phyloP scores from a whole-genome alignment of 1,140 invertebrate species.

The Caenorhabditis brenneri region DNA sequence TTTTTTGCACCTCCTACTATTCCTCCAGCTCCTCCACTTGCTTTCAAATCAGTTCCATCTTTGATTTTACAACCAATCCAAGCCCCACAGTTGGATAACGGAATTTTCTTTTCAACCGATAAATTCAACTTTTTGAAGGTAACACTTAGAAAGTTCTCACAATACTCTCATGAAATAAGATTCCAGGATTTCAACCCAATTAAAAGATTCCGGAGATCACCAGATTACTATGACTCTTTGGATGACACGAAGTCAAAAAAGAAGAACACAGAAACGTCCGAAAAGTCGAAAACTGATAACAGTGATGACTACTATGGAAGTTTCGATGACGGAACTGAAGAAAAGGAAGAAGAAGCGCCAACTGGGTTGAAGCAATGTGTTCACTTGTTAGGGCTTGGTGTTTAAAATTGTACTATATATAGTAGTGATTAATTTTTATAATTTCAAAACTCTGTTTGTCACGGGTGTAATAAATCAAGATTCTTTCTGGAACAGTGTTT shows the following conservation, averaged over 20 bases:
- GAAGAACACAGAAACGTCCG: neutral
- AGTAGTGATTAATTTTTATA: neutral
- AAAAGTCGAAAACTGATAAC: neutral
- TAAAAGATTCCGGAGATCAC: neutral
- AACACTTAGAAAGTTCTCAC: no score
- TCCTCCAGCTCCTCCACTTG: conserved; percentile 43
- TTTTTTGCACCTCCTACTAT: conserved; percentile 39
- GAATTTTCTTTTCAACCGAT: conserved; percentile 35
- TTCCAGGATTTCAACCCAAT: neutral
- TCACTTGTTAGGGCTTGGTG: conserved; percentile 12
- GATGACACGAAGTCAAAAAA: neutral
- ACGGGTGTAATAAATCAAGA: conserved; percentile 36
- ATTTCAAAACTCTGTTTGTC: neutral
- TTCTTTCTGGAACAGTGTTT: neutral
- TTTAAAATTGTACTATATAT: neutral
- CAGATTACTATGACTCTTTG: neutral
- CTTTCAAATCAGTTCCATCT: conserved; percentile 42
- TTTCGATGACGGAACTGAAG: neutral
- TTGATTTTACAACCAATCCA: conserved; percentile 22
- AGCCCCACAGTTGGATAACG: conserved; percentile 20
- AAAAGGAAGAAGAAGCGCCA: neutral
- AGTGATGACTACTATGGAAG: conserved; percentile 16
- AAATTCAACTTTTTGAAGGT: conserved; percentile 34
- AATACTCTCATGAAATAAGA: neutral
- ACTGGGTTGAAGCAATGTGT: conserved; percentile 8